A percentile compares a stretch with the other conserved stretches of the same genome.
phyloP scores from a whole-genome alignment of 2,113 vertebrate species.

The Carassius carassius region DNA sequence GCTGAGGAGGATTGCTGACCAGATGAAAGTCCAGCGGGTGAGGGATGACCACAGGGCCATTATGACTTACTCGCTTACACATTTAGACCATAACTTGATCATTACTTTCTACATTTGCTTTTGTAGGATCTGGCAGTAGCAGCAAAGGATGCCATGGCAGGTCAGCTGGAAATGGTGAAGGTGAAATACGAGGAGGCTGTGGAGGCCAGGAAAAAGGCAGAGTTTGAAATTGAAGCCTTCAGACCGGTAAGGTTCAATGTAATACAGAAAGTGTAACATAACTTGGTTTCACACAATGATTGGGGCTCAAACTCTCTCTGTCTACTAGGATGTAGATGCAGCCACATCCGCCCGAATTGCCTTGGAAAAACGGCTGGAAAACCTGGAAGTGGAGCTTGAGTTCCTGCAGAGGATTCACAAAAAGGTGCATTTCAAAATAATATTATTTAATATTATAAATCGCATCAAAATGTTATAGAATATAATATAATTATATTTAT shows the following conservation, averaged over 20 bases:
- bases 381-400: constrained; percentile 70
- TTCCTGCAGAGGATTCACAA: constrained; percentile 77
- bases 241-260: constrained; percentile 68
- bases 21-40: constrained; percentile 70
- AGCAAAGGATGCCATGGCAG: constrained; percentile 67
- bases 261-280: not conserved
- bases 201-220: constrained; percentile 71
- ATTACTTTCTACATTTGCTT: not conserved
- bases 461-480: too few relatives aligned
- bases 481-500: too few relatives aligned
- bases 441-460: too few relatives aligned
- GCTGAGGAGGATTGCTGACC: constrained; percentile 68
- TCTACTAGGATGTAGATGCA: constrained; percentile 67
- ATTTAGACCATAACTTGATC: not conserved
- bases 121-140: constrained; percentile 71
- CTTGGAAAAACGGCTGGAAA: constrained; percentile 73
- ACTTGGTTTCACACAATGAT: not conserved
- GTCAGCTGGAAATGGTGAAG: constrained; percentile 71
- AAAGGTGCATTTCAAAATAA: constrained; percentile 66
- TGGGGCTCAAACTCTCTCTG: not conserved
- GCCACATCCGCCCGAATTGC: constrained; percentile 67
- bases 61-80: not conserved
- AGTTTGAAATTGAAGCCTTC: constrained; percentile 73
- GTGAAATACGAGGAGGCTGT: constrained; percentile 71
- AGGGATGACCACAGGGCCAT: constrained; percentile 29